Evolutionary conservation across 2,888 invertebrate species (phyloP), one percentile per base, ranked within the genome.

Genomic region (Eupelmus urozonus): DNA sequence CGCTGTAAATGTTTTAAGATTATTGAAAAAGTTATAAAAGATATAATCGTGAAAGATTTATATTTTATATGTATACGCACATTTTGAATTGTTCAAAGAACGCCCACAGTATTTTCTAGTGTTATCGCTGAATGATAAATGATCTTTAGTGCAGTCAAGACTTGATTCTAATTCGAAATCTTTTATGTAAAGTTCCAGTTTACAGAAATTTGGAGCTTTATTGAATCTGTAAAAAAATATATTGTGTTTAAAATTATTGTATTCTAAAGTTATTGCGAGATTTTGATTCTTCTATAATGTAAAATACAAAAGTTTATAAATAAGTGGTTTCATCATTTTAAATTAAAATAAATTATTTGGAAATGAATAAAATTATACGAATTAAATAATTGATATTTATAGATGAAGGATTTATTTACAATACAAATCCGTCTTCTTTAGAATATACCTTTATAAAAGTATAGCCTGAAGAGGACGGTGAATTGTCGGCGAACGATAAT

Each of bases 161-260:
- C 91, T 91, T 18, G 85, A 78, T 81, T 91, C 90, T 55, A 91
- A 73, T 76, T 90, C 87, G 80, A 92, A 92, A 82, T 91, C 91
- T 18, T 87, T 81, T 81, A 92, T 85, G 11, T 85, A 83, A 18
- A 91, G 49, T 76, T 88, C 86, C 40, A 91, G 81, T 51, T 84
- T 85, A 80, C 91, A 92, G 78, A 85, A 87, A 51, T 89, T 90
- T n/a, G 88, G 86, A 60, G 85, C 84, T 80, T 88, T 89, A 57
- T 85, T 83, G 79, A 92, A 90, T 79, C 91, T 91, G 73, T 2
- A 84, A 85, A 75, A 53, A 45, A 45, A 4, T 13, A 45, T 16
- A 45, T 45, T 45, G 13, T 16, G 4, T 45, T 13, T 13, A 45
- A 45, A 45, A 5, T 34, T 34, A 9, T 34, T 34, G 9, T 34